Evolutionary conservation across 2,797 vertebrate genomes (phyloP), one percentile per base, ranked within the genome.

Genomic region (Etheostoma perlongum): DNA sequence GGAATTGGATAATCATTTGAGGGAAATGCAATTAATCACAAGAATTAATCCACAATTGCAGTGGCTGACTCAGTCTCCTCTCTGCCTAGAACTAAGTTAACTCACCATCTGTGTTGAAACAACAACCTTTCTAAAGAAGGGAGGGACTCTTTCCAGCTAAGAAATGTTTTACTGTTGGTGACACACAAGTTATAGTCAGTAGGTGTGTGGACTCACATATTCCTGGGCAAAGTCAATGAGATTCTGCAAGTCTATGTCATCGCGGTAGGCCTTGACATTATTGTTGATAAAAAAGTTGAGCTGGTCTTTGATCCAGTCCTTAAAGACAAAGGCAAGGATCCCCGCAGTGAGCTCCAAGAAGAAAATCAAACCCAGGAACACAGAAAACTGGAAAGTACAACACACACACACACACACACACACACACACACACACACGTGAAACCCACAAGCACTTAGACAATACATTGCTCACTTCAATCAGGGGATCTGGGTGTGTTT

Each of bases 291-390:
- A 98, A 86, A 97, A 94, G 89, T 98, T 98, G 60, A 98, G 96
- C 93, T 98, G 97, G 91, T 98, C 97, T 93, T 97, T 97, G 91
- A 98, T 97, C 97, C 97, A 98, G 91, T 97, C 97, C 86, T 98
- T 98, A 89, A 98, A 98, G 74, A 97, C 96, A 4, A 98, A 98
- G 82, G 97, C 97, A 36, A 98, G 94, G 91, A 98, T 96, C 76
- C 97, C 97, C 0, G 97, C 95, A 0, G 97, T 96, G 85, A 98
- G 92, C 93, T 98, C 97, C 93, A 98, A 84, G 94, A 97, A 98
- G 92, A 98, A 98, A 91, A 98, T 97, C 91, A 98, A 96, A 67
- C 97, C 96, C 54, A 98, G 94, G 93, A 97, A 97, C 88, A 98
- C 96, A 0, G 97, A 98, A 87, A 98, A 98, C 97, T 98, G 88